Evolutionary conservation across 2,113 vertebrate genomes (phyloP).

Genomic region (Gasterosteus aculeatus): DNA sequence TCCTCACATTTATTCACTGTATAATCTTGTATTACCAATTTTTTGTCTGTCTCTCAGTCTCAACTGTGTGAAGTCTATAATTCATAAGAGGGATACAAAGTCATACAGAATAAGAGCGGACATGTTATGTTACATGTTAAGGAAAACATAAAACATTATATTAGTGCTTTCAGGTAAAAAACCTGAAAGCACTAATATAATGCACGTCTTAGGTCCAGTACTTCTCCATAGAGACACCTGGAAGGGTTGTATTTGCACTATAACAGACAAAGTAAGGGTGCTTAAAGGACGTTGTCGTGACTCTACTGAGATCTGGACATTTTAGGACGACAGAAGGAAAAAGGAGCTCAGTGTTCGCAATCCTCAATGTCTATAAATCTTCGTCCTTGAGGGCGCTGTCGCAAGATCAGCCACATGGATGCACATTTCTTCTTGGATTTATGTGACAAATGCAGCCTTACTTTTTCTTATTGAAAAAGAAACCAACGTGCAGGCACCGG

Average conservation of each 20-base stretch:
- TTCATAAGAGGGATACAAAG: too few relatives aligned
- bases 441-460: slow-evolving; percentile 7
- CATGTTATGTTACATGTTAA: too few relatives aligned
- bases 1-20: too few relatives aligned
- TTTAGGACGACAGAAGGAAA: slow-evolving; percentile 21
- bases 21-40: too few relatives aligned
- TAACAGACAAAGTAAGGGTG: neutral
- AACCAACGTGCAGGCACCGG: slow-evolving; percentile 26
- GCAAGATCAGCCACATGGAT: slow-evolving; percentile 12
- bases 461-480: slow-evolving; percentile 43
- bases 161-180: too few relatives aligned
- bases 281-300: too few relatives aligned
- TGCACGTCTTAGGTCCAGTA: neutral
- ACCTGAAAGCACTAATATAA: neutral
- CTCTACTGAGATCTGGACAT: slow-evolving; percentile 10
- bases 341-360: slow-evolving; percentile 11
- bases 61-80: too few relatives aligned
- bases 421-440: slow-evolving; percentile 8
- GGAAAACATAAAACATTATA: too few relatives aligned
- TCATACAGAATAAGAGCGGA: too few relatives aligned
- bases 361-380: slow-evolving; percentile 34
- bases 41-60: too few relatives aligned
- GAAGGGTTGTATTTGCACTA: slow-evolving; percentile 3
- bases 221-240: neutral
- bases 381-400: slow-evolving; percentile 11